Evolutionary conservation across 2,113 vertebrate species (phyloP), one percentile per base, ranked within the genome.

Genomic region (Myotis lucifugus): DNA sequence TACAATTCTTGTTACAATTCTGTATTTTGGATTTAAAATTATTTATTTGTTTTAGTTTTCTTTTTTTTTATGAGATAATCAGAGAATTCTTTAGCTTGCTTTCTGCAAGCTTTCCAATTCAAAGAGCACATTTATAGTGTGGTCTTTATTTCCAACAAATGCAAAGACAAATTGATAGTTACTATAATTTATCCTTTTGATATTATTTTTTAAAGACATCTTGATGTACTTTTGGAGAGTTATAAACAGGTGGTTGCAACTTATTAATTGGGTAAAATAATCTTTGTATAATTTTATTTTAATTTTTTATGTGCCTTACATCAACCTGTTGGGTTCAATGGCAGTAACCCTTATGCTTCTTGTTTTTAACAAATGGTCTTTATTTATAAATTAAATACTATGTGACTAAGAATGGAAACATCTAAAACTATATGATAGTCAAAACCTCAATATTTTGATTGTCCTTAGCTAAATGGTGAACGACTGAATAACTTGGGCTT

Each of bases 1-100:
- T 95, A 46, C 46, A 46, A 46, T 46, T 46, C 46, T 46, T 27
- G 2, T 56, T 85, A 32, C 21, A 78, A 52, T 95, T 93, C 34
- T 89, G 5, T 72, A 86, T 61, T 92, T 94, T 90, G 12, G 27
- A 81, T 32, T 88, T 66, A 92, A 81, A 64, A 78, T 77, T 21
- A 40, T 64, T 54, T 91, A 56, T 48, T 88, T 84, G 89, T 82
- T 27, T 70, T 81, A 72, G 56, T 81, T 85, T 46, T 46, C 9
- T 6, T 86, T 84, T 64, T 88, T 88, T 85, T 42, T 73, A 66
- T 66, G 27, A 90, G 67, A n/a, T 5, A 67, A 74, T 91, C 73
- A 52, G 14, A 66, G 12, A 67, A 52, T 73, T 27, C 50, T 92
- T 92, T 79, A 61, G 56, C 1, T 6, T 95, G 34, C 23, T 29